Evolutionary conservation across 2,888 invertebrate genomes (phyloP).

Genomic region (Polyommatus icarus): DNA sequence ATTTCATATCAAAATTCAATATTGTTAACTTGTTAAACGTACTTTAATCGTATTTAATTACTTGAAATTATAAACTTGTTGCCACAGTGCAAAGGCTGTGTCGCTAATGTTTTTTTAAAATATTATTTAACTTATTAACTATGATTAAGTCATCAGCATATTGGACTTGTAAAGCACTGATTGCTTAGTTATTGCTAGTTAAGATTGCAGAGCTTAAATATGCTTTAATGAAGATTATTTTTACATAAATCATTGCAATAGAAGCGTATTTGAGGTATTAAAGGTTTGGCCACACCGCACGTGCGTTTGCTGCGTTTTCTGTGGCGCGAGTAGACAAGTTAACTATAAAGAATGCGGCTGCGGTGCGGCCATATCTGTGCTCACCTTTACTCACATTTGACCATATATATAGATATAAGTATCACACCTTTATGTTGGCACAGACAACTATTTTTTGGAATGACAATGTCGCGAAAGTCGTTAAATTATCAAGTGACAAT

Average conservation of each 20-base stretch:
- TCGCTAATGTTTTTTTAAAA: slow-evolving; percentile 44
- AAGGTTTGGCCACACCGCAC: neutral
- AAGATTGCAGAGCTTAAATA: slow-evolving; percentile 63
- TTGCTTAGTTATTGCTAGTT: slow-evolving; percentile 57
- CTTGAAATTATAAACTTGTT: slow-evolving; percentile 9
- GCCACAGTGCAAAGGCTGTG: slow-evolving; percentile 68
- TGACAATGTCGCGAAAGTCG: neutral
- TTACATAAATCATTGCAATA: slow-evolving; percentile 29
- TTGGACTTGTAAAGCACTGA: slow-evolving; percentile 24
- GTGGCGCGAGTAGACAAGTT: neutral
- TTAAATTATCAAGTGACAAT: neutral
- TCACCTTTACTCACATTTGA: slow-evolving; percentile 26
- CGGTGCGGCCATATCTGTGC: neutral
- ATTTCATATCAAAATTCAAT: slow-evolving; percentile 15
- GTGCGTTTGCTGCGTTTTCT: neutral
- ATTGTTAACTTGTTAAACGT: slow-evolving; percentile 9
- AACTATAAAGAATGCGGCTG: neutral
- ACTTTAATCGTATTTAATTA: neutral
- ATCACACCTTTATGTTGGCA: slow-evolving; percentile 12
- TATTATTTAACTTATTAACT: slow-evolving; percentile 42
- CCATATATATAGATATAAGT: slow-evolving; percentile 28
- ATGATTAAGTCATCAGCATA: slow-evolving; percentile 23
- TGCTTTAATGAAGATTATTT: slow-evolving; percentile 55
- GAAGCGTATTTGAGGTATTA: neutral
- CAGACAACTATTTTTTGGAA: neutral